Base-by-base conservation (phyloP, 2,888 invertebrate species). In the Spodoptera littoralis region DNA sequence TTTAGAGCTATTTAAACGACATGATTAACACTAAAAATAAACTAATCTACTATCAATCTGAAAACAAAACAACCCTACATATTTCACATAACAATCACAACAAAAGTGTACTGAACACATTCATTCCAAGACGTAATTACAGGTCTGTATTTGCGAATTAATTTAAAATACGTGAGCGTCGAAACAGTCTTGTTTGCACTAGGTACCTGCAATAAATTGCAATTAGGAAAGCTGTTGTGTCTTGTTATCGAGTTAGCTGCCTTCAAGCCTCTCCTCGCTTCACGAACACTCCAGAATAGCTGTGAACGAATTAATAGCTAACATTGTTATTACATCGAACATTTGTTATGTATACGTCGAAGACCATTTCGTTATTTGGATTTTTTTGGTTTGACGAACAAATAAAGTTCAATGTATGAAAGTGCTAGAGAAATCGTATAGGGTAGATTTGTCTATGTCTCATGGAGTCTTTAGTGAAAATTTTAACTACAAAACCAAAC, bases 171-270 rank as follows among this genome's bases (percentile, higher is more conserved):
- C 92, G 91, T 92, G 90, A 90, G 90, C 91, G 89, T 89, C 86
- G 90, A 89, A 88, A 88, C 89, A 88, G 92, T 88, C 89, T 93
- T 91, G 93, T 92, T 91, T 91, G 92, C 92, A 93, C 36, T 36
- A 36, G 36, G 93, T 92, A 93, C 94, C 93, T 94, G 94, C 92
- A 94, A 94, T 93, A 94, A 94, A 93, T 93, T 93, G 94, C 93
- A 94, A 94, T 94, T 93, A 94, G 92, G 91, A 92, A 89, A 92
- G 90, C 93, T 90, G 92, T 91, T 92, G 91, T 90, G 91, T 93
- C 94, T 94, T 93, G 94, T 94, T 93, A 94, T 93, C 92, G 91
- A 93, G 93, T 93, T 93, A 93, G 92, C 92, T 89, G 91, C 87
- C 88, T 91, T 89, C 88, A 84, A 89, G 89, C 88, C 87, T 88